These are phyloP conservation scores for Calypte anna DNA, from an alignment of 2,113 vertebrate genomes.

Conservation along the genomic window DNA sequence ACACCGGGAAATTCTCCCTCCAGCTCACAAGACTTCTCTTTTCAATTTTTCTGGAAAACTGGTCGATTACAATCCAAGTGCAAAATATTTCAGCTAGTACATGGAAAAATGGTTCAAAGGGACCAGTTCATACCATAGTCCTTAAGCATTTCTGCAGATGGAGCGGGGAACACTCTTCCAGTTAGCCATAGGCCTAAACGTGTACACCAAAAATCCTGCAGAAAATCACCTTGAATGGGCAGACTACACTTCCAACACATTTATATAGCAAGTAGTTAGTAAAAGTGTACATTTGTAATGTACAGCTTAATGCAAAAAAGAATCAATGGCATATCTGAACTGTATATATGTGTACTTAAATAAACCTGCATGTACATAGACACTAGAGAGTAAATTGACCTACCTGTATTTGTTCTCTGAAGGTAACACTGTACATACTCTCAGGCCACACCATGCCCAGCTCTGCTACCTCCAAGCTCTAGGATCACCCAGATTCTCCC, in stretches of 20 bases:
- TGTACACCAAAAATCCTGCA: conserved; percentile 46
- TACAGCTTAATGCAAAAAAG: conserved; percentile 51
- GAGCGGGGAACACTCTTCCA: conserved; percentile 5
- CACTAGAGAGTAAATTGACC: conserved; percentile 60
- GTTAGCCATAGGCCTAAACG: background rate
- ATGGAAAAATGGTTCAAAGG: background rate
- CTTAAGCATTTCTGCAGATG: conserved; percentile 37
- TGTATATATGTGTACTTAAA: conserved; percentile 63
- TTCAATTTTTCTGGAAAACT: conserved; percentile 48
- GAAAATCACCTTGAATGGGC: conserved; percentile 36
- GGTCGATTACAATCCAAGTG: background rate
- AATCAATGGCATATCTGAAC: conserved; percentile 59
- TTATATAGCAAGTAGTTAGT: conserved; percentile 52
- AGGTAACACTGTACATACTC: background rate
- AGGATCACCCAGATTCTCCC: background rate
- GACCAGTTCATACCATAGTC: conserved; percentile 4
- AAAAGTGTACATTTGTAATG: conserved; percentile 28
- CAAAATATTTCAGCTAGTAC: conserved; percentile 12
- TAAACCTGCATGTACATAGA: conserved; percentile 66
- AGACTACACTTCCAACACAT: conserved; percentile 38
- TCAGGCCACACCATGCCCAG: background rate
- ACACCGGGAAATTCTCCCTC: conserved; percentile 58
- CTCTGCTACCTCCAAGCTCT: background rate
- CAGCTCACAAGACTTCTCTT: conserved; percentile 24
- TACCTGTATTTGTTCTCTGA: conserved; percentile 74